These are phyloP conservation scores for Gymnothorax javanicus DNA, from an alignment of 2,797 vertebrate species.

Conservation along the genomic window DNA sequence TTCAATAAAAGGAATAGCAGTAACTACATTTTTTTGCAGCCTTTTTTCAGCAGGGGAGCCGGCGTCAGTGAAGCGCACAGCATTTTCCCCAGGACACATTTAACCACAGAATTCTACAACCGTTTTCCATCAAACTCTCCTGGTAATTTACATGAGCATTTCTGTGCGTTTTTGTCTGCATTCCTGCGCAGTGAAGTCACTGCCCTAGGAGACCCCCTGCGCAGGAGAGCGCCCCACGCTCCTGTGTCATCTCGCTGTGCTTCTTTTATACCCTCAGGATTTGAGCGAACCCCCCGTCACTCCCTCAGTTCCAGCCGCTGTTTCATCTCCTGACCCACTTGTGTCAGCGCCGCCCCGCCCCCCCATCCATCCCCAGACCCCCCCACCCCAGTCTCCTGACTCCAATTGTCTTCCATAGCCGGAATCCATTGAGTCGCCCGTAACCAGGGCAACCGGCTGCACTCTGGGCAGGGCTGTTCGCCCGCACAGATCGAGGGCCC, in stretches of 20 bases:
- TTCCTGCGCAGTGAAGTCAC: slow-evolving; percentile 29
- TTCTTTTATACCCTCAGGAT: slow-evolving; percentile 22
- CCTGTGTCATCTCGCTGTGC: neutral
- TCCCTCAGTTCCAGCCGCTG: neutral
- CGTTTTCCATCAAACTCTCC: neutral
- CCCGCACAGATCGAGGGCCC: slow-evolving; percentile 53
- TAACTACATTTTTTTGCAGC: too few relatives aligned
- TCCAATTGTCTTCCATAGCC: slow-evolving; percentile 63
- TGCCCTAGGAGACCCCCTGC: neutral
- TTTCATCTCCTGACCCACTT: slow-evolving; percentile 18
- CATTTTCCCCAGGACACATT: too few relatives aligned
- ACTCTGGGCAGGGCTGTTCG: slow-evolving; percentile 57
- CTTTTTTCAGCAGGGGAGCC: too few relatives aligned
- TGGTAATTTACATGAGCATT: neutral
- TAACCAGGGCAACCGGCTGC: slow-evolving; percentile 68
- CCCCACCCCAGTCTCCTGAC: slow-evolving; percentile 26
- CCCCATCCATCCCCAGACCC: neutral
- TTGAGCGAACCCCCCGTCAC: slow-evolving; percentile 39
- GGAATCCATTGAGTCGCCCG: slow-evolving; percentile 70
- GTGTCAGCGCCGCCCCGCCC: slow-evolving; percentile 22
- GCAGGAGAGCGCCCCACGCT: neutral
- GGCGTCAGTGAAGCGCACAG: too few relatives aligned
- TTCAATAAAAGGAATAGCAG: too few relatives aligned
- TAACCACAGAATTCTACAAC: neutral
- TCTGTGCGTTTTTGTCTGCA: neutral